Conservation (phyloP, 2,888 invertebrate genomes). For the Syrista parreyssii region DNA sequence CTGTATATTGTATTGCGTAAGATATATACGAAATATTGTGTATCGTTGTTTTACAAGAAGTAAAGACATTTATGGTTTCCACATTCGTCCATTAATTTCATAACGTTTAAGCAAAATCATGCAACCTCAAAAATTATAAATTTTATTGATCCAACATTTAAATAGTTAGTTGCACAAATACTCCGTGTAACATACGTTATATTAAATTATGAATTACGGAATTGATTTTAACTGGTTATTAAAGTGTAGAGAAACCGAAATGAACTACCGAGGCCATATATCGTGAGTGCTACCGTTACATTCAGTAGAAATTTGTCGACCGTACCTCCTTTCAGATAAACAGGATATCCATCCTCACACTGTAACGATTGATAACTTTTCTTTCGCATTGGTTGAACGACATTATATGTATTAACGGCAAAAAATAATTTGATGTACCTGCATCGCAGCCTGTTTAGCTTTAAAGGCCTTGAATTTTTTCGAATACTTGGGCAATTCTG, state of each 20-base stretch:
- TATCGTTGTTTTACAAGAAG: slow-evolving; percentile 29
- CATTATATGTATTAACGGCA: neutral
- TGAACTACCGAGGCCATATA: slow-evolving; percentile 7
- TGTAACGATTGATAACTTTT: slow-evolving; percentile 52
- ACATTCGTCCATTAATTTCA: neutral
- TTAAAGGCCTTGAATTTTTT: slow-evolving; percentile 37
- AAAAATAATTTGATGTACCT: slow-evolving; percentile 35
- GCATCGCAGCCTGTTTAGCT: slow-evolving; percentile 46
- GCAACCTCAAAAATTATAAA: neutral
- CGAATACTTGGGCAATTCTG: neutral
- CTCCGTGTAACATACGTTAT: neutral
- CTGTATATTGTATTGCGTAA: slow-evolving; percentile 22
- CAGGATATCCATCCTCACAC: slow-evolving; percentile 71
- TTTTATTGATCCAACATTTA: neutral
- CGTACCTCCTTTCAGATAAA: slow-evolving; percentile 72
- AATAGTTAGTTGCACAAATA: neutral
- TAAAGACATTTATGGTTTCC: slow-evolving; percentile 32
- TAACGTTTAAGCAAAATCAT: neutral
- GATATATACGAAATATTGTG: slow-evolving; percentile 24
- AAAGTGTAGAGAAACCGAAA: neutral
- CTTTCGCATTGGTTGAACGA: neutral
- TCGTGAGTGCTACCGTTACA: slow-evolving; percentile 5
- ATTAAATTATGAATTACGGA: neutral
- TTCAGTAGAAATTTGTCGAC: slow-evolving; percentile 65
- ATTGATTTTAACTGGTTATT: neutral